A percentile compares a stretch with the other conserved stretches of the same genome.
Evolutionary conservation across 2,797 vertebrate genomes (phyloP).

Genomic region (Macrochelys suwanniensis): DNA sequence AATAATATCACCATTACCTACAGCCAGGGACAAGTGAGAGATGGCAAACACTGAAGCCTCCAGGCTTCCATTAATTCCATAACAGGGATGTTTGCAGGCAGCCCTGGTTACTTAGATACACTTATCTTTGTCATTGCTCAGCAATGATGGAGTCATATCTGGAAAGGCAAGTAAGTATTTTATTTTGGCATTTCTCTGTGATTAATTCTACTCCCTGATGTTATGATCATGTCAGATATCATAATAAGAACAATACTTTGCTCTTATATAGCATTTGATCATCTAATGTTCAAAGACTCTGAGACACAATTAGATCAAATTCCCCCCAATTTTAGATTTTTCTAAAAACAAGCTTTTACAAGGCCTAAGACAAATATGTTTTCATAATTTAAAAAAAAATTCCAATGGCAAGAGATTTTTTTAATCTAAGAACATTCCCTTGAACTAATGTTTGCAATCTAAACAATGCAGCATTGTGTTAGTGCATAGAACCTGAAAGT

Average conservation of each 20-base stretch:
- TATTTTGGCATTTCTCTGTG: neutral
- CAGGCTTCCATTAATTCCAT: neutral
- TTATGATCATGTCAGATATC: neutral
- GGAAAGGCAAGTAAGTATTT: neutral
- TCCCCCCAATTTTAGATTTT: neutral
- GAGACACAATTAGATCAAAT: neutral
- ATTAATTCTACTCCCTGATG: neutral
- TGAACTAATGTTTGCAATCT: neutral
- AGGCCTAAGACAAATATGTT: neutral
- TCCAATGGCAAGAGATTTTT: neutral
- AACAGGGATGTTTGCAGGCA: neutral
- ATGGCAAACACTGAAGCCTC: neutral
- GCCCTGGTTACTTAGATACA: neutral
- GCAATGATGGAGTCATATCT: neutral
- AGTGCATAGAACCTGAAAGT: neutral
- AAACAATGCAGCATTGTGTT: neutral
- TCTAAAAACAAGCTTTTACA: neutral
- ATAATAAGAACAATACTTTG: neutral
- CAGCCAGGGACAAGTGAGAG: neutral
- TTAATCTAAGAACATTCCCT: neutral
- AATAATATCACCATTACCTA: neutral
- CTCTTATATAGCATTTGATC: neutral
- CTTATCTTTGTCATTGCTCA: neutral
- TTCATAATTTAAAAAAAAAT: neutral
- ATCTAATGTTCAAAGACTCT: neutral